These are phyloP conservation scores for Macrobrachium rosenbergii DNA, from an alignment of 1,140 invertebrate species.

Conservation along the genomic window DNA sequence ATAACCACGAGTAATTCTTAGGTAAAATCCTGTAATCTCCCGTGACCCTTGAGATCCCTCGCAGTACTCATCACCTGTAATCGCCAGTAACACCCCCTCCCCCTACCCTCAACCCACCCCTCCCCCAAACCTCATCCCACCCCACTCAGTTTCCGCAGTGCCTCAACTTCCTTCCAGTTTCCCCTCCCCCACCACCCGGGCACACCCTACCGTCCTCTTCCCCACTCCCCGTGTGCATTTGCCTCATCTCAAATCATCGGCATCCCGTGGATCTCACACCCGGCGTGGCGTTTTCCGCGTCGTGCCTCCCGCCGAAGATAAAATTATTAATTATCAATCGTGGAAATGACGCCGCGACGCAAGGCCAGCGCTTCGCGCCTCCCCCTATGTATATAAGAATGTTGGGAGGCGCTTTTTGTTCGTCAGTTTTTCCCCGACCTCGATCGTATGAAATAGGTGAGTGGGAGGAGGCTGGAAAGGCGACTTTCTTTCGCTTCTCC, in stretches of 20 bases:
- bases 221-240: not conserved
- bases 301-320: no score
- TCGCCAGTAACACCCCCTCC: not conserved
- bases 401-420: not conserved
- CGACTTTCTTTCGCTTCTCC: not conserved
- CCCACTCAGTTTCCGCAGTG: not conserved
- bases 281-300: no score
- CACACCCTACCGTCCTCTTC: not conserved
- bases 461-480: not conserved
- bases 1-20: not conserved
- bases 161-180: not conserved
- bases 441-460: not conserved
- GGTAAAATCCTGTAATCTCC: not conserved
- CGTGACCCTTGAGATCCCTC: not conserved
- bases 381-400: no score
- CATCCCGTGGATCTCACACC: no score
- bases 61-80: not conserved
- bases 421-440: not conserved
- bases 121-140: not conserved
- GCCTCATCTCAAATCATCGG: not conserved
- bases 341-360: no score
- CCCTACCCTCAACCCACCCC: not conserved
- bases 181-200: not conserved
- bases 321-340: no score
- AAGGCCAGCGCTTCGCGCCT: no score